phyloP scores from a whole-genome alignment of 1,140 invertebrate genomes.

The Drosophila chauvacae region DNA sequence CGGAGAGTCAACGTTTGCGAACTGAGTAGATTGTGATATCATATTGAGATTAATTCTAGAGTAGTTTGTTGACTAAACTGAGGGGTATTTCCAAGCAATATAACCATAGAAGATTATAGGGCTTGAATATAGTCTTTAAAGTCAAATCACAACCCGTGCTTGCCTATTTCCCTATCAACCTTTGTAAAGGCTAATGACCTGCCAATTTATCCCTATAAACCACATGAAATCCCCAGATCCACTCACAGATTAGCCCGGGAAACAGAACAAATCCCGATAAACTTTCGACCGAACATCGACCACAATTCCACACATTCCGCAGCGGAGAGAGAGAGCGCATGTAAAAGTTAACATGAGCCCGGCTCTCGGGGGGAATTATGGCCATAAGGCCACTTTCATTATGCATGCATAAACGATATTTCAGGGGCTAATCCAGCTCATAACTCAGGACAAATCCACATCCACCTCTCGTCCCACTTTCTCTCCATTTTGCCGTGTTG shows the following conservation, averaged over 20 bases:
- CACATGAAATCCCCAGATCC: slow-evolving; percentile 30
- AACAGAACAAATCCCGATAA: slow-evolving; percentile 50
- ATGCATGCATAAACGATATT: slow-evolving; percentile 61
- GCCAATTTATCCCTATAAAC: slow-evolving; percentile 30
- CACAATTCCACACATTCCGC: slow-evolving; percentile 13
- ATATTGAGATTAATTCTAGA: not conserved
- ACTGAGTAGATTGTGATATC: not conserved
- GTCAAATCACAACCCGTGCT: too few species aligned
- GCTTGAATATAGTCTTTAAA: not conserved
- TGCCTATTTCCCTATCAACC: too few species aligned
- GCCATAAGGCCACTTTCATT: slow-evolving; percentile 52
- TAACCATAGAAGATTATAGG: not conserved
- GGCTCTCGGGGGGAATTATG: slow-evolving; percentile 45
- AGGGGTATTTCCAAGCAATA: not conserved
- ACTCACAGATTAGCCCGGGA: slow-evolving; percentile 35
- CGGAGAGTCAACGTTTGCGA: not conserved
- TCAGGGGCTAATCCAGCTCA: slow-evolving; percentile 50
- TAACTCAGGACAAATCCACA: slow-evolving; percentile 38
- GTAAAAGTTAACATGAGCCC: slow-evolving; percentile 46
- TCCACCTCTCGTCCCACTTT: not conserved
- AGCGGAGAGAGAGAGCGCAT: not conserved
- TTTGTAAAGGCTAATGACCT: not conserved
- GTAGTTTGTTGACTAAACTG: not conserved
- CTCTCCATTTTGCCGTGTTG: slow-evolving; percentile 7
- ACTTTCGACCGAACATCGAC: slow-evolving; percentile 22